Conservation (phyloP, 64 coral and sea anemone genomes). For the Porites australiensis region DNA sequence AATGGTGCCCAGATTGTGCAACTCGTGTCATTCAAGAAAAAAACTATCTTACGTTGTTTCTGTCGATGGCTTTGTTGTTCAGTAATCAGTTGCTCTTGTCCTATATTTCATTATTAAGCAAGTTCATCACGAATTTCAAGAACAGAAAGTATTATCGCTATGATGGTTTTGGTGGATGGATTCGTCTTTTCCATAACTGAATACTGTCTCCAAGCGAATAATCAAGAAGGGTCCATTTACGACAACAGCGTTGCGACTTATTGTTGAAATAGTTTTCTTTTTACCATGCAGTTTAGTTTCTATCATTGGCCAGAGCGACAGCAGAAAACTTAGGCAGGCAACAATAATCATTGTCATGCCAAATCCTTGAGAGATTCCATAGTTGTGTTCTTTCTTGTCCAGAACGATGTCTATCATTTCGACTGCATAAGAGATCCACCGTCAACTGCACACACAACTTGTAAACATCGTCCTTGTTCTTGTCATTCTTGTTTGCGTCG, state of each 20-base stretch:
- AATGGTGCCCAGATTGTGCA: no score
- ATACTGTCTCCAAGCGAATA: conserved; percentile 40
- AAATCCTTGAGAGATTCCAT: conserved; percentile 9
- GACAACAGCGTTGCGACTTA: background rate
- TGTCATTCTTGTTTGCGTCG: background rate
- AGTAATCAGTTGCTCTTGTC: no score
- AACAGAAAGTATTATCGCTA: no score
- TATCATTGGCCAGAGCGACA: background rate
- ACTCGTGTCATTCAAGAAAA: no score
- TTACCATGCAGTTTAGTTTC: conserved; percentile 33
- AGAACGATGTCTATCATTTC: conserved; percentile 56
- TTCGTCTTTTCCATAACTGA: conserved; percentile 14
- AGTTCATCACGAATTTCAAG: no score
- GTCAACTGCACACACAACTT: background rate
- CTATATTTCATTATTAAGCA: no score
- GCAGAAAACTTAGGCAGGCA: conserved; percentile 27
- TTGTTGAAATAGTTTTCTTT: background rate
- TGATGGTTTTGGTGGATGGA: conserved; percentile 56
- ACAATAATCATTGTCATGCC: conserved; percentile 8
- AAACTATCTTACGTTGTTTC: no score
- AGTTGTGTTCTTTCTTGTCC: conserved; percentile 17
- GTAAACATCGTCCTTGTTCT: background rate
- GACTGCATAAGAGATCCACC: conserved; percentile 54
- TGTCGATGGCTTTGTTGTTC: no score
- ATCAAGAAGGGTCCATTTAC: conserved; percentile 66